Conservation (phyloP, 2,113 vertebrate genomes). For the Alosa alosa region DNA sequence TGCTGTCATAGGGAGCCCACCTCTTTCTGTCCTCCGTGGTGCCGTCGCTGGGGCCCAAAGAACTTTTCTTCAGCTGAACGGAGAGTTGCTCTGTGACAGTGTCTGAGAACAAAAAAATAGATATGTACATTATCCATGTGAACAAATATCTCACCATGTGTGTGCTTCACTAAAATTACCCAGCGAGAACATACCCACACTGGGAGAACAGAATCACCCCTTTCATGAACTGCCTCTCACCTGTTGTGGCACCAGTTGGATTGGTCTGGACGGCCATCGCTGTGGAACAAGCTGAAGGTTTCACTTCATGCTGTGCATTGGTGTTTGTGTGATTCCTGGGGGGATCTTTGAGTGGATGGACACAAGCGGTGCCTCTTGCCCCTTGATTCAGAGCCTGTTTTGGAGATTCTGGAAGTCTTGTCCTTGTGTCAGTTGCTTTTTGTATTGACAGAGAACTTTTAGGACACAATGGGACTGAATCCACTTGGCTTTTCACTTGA, state of each 20-base stretch:
- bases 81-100: neutral
- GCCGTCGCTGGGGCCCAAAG: neutral
- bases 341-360: neutral
- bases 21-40: neutral
- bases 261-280: neutral
- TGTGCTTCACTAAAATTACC: neutral
- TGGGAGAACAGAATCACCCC: too few species aligned
- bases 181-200: neutral
- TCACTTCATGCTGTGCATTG: neutral
- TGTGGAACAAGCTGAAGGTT: neutral
- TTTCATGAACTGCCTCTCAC: neutral
- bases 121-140: neutral
- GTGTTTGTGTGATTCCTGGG: neutral
- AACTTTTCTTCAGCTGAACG: neutral
- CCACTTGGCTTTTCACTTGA: neutral
- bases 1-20: neutral
- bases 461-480: neutral
- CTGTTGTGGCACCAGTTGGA: neutral
- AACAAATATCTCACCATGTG: neutral
- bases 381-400: neutral
- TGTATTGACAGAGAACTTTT: neutral
- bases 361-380: neutral
- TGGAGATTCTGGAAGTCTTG: neutral
- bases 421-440: neutral
- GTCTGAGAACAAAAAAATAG: neutral